Conservation (phyloP, 2,113 vertebrate genomes). For the Gracilinanus agilis region DNA sequence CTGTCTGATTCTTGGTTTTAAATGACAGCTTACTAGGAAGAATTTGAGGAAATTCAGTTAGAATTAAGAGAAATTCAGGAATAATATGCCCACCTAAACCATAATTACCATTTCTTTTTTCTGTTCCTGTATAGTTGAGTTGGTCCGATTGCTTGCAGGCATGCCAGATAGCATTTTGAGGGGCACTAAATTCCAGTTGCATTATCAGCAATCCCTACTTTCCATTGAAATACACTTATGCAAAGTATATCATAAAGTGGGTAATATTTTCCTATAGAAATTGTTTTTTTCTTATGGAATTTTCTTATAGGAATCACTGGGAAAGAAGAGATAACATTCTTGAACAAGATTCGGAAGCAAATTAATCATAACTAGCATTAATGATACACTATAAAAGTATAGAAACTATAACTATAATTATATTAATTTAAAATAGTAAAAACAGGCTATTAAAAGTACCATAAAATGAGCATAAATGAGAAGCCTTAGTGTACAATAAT, state of each 20-base stretch:
- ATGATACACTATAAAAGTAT: not conserved
- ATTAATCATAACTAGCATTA: not conserved
- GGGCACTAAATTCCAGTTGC: slow-evolving; percentile 2
- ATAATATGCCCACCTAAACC: not conserved
- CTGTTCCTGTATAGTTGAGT: not conserved
- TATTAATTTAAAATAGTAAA: not conserved
- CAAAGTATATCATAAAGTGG: not conserved
- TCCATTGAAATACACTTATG: not conserved
- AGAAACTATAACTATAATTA: not conserved
- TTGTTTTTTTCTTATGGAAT: not conserved
- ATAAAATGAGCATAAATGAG: not conserved
- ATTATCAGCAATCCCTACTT: not conserved
- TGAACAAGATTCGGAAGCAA: not conserved
- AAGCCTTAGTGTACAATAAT: not conserved
- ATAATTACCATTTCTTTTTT: not conserved
- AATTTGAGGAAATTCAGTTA: not conserved
- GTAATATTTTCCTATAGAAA: not conserved
- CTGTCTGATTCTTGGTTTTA: not conserved
- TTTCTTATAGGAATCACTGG: not conserved
- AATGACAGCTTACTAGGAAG: not conserved
- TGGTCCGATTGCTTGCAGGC: not conserved
- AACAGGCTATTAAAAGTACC: not conserved
- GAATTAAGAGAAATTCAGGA: not conserved
- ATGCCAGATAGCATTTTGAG: not conserved
- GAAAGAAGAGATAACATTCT: not conserved